phyloP scores from a whole-genome alignment of 2,888 invertebrate genomes.

The Callinectes sapidus region DNA sequence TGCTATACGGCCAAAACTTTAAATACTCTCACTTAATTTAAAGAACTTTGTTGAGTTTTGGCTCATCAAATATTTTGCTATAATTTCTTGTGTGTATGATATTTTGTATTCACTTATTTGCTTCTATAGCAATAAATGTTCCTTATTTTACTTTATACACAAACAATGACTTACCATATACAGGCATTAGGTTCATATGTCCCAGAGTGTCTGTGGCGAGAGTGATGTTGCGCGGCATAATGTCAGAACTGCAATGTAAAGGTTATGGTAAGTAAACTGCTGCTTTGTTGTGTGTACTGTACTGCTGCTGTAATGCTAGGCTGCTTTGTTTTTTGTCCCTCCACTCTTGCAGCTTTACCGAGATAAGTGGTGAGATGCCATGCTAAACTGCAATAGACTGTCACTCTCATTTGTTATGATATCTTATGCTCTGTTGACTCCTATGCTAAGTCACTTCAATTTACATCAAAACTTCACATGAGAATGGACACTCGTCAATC shows the following conservation, averaged over 20 bases:
- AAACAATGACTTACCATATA: slow-evolving; percentile 81
- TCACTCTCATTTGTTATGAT: not conserved
- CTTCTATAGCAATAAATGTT: no score
- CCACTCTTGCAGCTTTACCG: not conserved
- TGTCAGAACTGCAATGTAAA: slow-evolving; percentile 82
- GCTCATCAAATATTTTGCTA: no score
- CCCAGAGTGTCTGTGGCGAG: slow-evolving; percentile 86
- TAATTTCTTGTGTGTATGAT: no score
- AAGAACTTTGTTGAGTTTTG: no score
- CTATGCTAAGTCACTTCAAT: not conserved
- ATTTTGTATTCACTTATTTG: no score
- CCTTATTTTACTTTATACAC: no score
- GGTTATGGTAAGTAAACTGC: not conserved
- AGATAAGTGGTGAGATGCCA: not conserved
- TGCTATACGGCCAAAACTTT: no score
- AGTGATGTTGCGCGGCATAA: slow-evolving; percentile 91
- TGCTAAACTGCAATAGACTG: not conserved
- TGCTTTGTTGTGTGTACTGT: not conserved
- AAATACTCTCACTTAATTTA: no score
- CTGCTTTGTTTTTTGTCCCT: not conserved
- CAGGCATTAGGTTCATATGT: slow-evolving; percentile 95
- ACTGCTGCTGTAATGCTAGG: not conserved
- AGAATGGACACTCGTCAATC: not conserved
- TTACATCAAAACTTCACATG: no score
- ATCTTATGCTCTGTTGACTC: not conserved